Base-by-base conservation (phyloP, 2,888 invertebrate species). In the Catocala fraxini region DNA sequence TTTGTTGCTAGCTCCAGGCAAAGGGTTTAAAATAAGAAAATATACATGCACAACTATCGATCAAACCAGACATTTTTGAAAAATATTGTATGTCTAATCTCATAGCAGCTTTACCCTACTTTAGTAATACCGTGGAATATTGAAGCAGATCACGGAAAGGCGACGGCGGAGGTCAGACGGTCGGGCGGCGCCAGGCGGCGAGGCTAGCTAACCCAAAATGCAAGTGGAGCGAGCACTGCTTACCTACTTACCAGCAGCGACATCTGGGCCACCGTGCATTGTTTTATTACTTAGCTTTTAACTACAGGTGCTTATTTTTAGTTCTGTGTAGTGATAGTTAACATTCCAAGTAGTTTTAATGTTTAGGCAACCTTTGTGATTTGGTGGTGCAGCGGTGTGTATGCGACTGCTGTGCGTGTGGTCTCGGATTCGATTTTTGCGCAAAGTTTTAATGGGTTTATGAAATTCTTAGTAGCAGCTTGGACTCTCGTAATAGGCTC, bases 141-240 rank as follows among this genome's bases (percentile, higher is more conserved):
- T 42, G 47, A 57, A 62, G 49, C 57, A 49, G n/a, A 57, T 53
- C 48, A 57, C 62, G 53, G 41, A 56, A 55, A 33, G 39, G 11
- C 34, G 43, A 51, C 33, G 10, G 58, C 39, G 12, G 53, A 53
- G 57, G 57, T 58, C 57, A 47, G 54, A 49, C 53, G 53, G 54
- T 43, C 45, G 11, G 13, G 55, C 58, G 51, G 11, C 46, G 58
- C 63, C 63, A 55, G 47, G 58, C 41, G 33, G 9, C 63, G n/a
- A 41, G 15, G 49, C 58, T 59, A 63, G 53, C 46, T 74, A 65
- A 73, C 74, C 73, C 70, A 65, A 68, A 74, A 62, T 74, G 70
- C 48, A 74, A 74, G 67, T 74, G 62, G 77, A 74, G 73, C 77
- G 73, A 66, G 52, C 65, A 67, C 66, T 13, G 58, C 53, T 57